These are phyloP conservation scores for Botia kubotai DNA, from an alignment of 2,797 vertebrate genomes.

Conservation along the genomic window DNA sequence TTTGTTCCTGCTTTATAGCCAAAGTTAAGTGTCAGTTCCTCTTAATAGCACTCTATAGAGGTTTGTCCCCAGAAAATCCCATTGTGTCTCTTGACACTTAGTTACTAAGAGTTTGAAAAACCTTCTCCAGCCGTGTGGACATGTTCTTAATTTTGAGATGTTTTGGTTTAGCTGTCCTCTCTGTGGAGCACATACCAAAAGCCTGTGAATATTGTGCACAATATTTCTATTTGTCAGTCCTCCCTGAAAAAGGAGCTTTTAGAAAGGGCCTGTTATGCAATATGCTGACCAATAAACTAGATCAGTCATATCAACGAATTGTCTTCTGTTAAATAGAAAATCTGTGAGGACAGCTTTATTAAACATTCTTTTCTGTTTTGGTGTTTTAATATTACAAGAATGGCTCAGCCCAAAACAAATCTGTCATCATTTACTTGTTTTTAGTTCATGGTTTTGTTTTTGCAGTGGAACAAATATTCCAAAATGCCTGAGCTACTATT, in stretches of 20 bases:
- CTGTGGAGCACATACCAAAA: slow-evolving; percentile 22
- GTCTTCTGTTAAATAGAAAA: neutral
- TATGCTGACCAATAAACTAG: slow-evolving; percentile 16
- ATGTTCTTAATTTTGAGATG: slow-evolving; percentile 37
- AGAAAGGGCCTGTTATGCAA: neutral
- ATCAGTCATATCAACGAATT: slow-evolving; percentile 14
- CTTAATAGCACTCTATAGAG: slow-evolving; percentile 18
- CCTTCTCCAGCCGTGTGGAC: neutral
- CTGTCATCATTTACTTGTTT: neutral
- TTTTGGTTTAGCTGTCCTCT: slow-evolving; percentile 33
- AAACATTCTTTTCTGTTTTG: neutral
- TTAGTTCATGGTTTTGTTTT: too few relatives aligned
- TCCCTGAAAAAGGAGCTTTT: neutral
- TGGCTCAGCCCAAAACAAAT: neutral
- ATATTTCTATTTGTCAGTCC: too few relatives aligned
- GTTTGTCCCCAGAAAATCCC: slow-evolving; percentile 18
- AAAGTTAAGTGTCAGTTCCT: slow-evolving; percentile 7
- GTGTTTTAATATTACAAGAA: neutral
- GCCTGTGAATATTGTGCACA: too few relatives aligned
- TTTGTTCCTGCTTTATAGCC: slow-evolving; percentile 26
- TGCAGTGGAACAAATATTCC: too few relatives aligned
- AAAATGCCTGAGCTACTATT: too few relatives aligned
- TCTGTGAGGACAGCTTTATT: neutral
- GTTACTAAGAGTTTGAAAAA: slow-evolving; percentile 10
- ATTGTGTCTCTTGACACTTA: neutral